Evolutionary conservation across 2,888 invertebrate species (phyloP).

Genomic region (Sussaba pulchella): DNA sequence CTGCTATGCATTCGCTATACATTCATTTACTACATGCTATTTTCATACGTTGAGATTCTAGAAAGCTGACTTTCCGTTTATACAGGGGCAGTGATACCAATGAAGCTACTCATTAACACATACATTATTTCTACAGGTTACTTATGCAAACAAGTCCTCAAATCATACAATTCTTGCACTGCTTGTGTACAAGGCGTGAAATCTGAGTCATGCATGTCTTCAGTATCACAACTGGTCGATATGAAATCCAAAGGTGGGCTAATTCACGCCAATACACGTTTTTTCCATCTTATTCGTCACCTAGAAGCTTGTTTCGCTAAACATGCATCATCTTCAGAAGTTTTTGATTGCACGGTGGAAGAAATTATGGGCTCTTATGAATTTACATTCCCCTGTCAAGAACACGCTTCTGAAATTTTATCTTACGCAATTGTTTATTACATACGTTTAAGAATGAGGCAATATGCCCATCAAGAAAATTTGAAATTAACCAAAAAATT

Average conservation of each 20-base stretch:
- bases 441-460: slow-evolving; percentile 32
- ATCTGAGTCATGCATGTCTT: too few species aligned
- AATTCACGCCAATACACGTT: slow-evolving; percentile 24
- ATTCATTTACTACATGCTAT: too few species aligned
- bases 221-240: too few species aligned
- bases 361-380: slow-evolving; percentile 38
- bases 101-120: background rate
- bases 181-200: too few species aligned
- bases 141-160: too few species aligned
- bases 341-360: slow-evolving; percentile 40
- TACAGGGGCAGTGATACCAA: background rate
- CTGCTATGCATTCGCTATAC: too few species aligned
- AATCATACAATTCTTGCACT: too few species aligned
- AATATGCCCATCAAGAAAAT: slow-evolving; percentile 33
- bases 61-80: background rate
- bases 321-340: slow-evolving; percentile 25
- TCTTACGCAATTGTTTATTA: slow-evolving; percentile 16
- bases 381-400: slow-evolving; percentile 11
- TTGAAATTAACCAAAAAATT: slow-evolving; percentile 7
- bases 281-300: slow-evolving; percentile 16
- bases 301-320: slow-evolving; percentile 40
- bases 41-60: too few species aligned
- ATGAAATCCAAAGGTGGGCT: too few species aligned
- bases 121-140: slow-evolving; percentile 9
- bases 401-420: slow-evolving; percentile 12